Base-by-base conservation (phyloP, 2,113 vertebrate genomes). In the Nothobranchius kuhntae region DNA sequence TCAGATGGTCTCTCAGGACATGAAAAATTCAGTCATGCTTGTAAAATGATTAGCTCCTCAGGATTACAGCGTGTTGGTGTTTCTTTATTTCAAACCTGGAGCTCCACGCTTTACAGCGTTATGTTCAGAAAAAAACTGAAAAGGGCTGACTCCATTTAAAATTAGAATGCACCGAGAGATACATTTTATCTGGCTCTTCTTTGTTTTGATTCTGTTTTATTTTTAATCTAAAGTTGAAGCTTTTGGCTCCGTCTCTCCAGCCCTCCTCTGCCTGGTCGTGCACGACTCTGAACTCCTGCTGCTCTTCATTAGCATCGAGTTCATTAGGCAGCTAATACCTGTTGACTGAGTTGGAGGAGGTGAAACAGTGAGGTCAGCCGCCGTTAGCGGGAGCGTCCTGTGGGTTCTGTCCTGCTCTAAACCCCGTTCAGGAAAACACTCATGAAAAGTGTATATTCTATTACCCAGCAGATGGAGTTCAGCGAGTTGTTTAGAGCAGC, bases 261-360 rank as follows among this genome's bases (percentile, higher is more conserved):
- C 46, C 14, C 67, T 36, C 35, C 36, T 30, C 47, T 50, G 15
- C 1, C n/a, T 50, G 47, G 15, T 50, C 13, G 38, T 40, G 7
- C 1, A 6, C 38, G 7, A 40, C 38, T 40, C 38, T 40, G 38
- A 40, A 53, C 64, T 80, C 75, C 82, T 68, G 6, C 58, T 35
- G 69, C 70, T 77, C 75, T 44, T 82, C 78, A 75, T 84, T 82
- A 87, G 71, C 81, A 13, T 55, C 12, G 1, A 62, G 53, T 59
- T 86, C 83, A 81, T 85, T 78, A 82, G 68, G 71, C 53, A 55
- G 80, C 65, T 86, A 64, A 67, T 78, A 80, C 78, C 77, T 81
- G 81, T 77, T 61, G 55, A 52, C 61, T 1, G 6, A 14, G 66
- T 42, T 54, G 61, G 71, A 73, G 55, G 71, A 57, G 57, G 65